Evolutionary conservation across 1,140 invertebrate genomes (phyloP).

Genomic region (Notospermus geniculatus): DNA sequence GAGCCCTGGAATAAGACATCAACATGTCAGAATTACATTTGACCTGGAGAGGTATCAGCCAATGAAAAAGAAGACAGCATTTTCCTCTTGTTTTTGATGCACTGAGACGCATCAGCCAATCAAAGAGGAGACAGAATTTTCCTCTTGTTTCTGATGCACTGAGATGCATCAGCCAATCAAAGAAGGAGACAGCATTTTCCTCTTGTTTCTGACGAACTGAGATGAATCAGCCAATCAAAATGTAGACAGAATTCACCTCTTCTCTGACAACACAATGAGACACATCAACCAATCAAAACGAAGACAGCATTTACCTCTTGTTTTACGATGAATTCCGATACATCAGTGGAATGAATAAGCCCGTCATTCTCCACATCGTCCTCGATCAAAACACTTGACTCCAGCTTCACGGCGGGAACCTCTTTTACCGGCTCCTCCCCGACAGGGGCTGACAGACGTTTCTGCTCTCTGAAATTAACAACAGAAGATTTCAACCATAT

Average conservation of each 20-base stretch:
- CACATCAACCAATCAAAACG: too few species aligned
- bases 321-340: too few species aligned
- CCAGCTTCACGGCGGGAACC: not conserved
- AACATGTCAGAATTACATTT: not conserved
- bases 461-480: slow-evolving; percentile 5
- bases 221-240: too few species aligned
- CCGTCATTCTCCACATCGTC: not conserved
- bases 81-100: not conserved
- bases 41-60: not conserved
- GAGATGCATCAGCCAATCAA: too few species aligned
- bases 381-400: not conserved
- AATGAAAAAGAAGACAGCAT: not conserved
- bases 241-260: not conserved
- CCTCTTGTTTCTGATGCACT: too few species aligned
- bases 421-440: not conserved
- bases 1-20: slow-evolving; percentile 33
- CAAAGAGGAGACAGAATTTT: too few species aligned
- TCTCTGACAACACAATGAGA: too few species aligned
- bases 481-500: too few species aligned
- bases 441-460: not conserved
- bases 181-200: too few species aligned
- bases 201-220: too few species aligned
- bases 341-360: too few species aligned
- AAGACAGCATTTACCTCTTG: too few species aligned
- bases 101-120: not conserved